Percentiles rank a stretch among this genome's conserved stretches.
Conservation (phyloP, 2,113 vertebrate species). For the Channa maculata region DNA sequence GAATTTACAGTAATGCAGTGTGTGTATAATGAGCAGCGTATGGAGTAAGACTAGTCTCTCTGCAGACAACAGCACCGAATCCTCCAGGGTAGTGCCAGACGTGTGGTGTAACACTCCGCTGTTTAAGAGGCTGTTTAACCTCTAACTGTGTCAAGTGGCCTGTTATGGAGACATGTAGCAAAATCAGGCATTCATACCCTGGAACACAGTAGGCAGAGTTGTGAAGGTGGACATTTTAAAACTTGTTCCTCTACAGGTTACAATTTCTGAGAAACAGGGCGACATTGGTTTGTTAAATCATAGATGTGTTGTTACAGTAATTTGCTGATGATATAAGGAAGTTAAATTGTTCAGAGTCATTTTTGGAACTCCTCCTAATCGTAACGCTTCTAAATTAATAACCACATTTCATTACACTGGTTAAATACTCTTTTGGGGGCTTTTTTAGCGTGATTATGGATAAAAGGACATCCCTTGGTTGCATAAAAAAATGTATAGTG, state of each 20-base stretch:
- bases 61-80: constrained; percentile 51
- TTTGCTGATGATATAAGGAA: too few relatives aligned
- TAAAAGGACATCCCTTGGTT: too few relatives aligned
- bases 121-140: constrained; percentile 78
- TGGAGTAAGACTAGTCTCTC: constrained; percentile 31
- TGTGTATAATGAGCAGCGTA: constrained; percentile 54
- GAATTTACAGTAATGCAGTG: constrained; percentile 40
- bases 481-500: too few relatives aligned
- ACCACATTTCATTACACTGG: too few relatives aligned
- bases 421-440: too few relatives aligned
- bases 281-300: background rate
- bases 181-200: constrained; percentile 28
- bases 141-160: constrained; percentile 59
- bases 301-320: too few relatives aligned
- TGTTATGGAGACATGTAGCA: constrained; percentile 51
- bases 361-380: too few relatives aligned
- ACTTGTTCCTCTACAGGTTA: background rate
- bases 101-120: constrained; percentile 61
- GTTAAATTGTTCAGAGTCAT: too few relatives aligned
- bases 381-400: too few relatives aligned
- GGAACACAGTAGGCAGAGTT: background rate
- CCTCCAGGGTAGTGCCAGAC: constrained; percentile 46
- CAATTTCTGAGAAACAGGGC: background rate
- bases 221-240: background rate
- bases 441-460: too few relatives aligned